Evolutionary conservation across 35 echinoderm and acorn worm genomes (phyloP).

Genomic region (Lytechinus variegatus): DNA sequence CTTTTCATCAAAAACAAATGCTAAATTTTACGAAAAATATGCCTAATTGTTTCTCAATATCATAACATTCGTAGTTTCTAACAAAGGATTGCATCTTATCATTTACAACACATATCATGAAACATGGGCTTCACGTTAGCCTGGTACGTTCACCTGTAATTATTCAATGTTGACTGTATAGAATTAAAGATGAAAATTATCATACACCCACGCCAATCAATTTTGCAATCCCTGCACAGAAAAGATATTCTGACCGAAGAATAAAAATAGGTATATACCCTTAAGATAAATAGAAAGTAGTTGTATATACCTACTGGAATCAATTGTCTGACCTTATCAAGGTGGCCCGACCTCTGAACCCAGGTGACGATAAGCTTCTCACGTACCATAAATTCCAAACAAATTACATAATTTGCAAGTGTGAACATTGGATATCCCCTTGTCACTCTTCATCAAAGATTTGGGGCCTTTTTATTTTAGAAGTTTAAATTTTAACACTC

Average conservation of each 20-base stretch:
- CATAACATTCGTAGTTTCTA: too few species aligned
- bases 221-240: too few species aligned
- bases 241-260: too few species aligned
- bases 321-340: slow-evolving; percentile 3
- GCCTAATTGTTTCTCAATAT: too few species aligned
- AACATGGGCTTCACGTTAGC: background rate
- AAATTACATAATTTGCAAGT: background rate
- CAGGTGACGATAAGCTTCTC: background rate
- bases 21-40: too few species aligned
- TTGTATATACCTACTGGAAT: background rate
- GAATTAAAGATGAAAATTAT: too few species aligned
- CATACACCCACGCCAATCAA: too few species aligned
- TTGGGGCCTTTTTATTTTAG: background rate
- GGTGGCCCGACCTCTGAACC: background rate
- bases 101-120: background rate
- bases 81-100: too few species aligned
- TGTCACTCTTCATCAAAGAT: background rate
- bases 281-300: background rate
- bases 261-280: background rate
- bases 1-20: too few species aligned
- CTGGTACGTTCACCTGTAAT: too few species aligned
- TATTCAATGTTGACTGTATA: too few species aligned
- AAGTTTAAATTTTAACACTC: background rate
- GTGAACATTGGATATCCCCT: background rate
- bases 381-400: background rate